Base-by-base conservation (phyloP, 2,797 vertebrate genomes). In the Remorina albescens region DNA sequence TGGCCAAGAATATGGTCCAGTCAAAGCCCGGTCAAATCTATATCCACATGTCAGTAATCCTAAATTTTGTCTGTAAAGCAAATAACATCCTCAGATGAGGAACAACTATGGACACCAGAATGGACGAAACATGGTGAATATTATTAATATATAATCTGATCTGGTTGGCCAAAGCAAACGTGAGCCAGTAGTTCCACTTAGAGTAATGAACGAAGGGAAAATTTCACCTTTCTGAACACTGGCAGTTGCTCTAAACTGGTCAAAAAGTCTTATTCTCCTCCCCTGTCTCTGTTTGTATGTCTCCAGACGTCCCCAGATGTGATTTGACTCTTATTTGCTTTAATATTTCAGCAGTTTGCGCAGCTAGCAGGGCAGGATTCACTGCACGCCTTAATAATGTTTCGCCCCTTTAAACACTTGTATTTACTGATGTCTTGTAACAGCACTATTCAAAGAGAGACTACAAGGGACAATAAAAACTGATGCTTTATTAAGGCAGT, bases 281-380 rank as follows among this genome's bases (percentile, higher is more conserved):
- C 11, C 10, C 15, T n/a, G 0, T 5, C 19, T 39, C 10, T 58
- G 4, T 55, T n/a, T 32, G 5, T 68, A 2, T 64, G 3, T 54
- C 34, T 39, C 55, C 56, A 71, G 70, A 74, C 60, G 66, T 78
- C 63, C 65, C 47, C 39, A 71, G 57, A 84, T 76, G 67, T 77
- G 70, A 71, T 79, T 80, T 81, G 72, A 80, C 74, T 86, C 65
- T 80, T 83, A 83, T 82, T 89, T 78, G 51, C 80, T 88, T 89
- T 81, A 90, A 90, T 92, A 91, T 89, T 90, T 92, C 75, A 91
- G 70, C 47, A 85, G 81, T 76, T 59, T 78, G 67, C 76, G 84
- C 84, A 71, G 80, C 78, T 81, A 83, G 71, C 50, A 63, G 67
- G 56, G 60, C 64, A 76, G 80, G 56, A 77, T 71, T 80, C 21